phyloP scores from a whole-genome alignment of 30 jellyfish, hydroid and myxozoan species.

The Cassiopea andromeda region DNA sequence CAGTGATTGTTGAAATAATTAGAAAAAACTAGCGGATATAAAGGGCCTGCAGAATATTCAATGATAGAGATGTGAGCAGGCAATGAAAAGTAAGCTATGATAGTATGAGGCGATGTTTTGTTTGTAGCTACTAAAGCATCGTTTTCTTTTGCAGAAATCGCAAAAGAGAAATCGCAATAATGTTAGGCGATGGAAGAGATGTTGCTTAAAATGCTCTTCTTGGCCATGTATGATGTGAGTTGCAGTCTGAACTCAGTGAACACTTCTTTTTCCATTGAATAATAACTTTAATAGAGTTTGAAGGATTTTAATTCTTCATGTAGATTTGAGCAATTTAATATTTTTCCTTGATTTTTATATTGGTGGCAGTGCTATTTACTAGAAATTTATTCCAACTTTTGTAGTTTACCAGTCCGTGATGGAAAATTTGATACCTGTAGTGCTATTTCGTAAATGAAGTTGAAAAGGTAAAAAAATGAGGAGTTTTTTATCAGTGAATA shows the following conservation, averaged over 20 bases:
- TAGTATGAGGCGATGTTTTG: not conserved
- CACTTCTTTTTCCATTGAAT: not conserved
- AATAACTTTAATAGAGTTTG: not conserved
- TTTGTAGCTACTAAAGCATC: conserved; percentile 1
- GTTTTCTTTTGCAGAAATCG: conserved; percentile 52
- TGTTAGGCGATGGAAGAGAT: conserved; percentile 15
- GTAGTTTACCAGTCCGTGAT: no score
- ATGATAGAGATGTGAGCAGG: no score
- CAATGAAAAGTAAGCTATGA: not conserved
- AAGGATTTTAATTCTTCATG: not conserved
- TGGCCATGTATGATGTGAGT: conserved; percentile 5
- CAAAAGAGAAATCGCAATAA: conserved; percentile 49
- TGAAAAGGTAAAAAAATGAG: no score
- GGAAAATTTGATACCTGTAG: no score
- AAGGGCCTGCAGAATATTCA: no score
- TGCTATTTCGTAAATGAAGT: no score
- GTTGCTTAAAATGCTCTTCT: not conserved
- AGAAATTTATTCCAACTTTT: no score
- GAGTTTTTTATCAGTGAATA: no score
- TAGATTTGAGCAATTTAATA: not conserved
- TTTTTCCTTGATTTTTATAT: not conserved
- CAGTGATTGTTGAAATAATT: no score
- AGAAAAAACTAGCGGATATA: no score
- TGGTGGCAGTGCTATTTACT: no score
- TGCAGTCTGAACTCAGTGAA: not conserved